A percentile compares a stretch with the other conserved stretches of the same genome.
Conservation (phyloP, 2,797 vertebrate genomes). For the Pseudomugil tenellus region DNA sequence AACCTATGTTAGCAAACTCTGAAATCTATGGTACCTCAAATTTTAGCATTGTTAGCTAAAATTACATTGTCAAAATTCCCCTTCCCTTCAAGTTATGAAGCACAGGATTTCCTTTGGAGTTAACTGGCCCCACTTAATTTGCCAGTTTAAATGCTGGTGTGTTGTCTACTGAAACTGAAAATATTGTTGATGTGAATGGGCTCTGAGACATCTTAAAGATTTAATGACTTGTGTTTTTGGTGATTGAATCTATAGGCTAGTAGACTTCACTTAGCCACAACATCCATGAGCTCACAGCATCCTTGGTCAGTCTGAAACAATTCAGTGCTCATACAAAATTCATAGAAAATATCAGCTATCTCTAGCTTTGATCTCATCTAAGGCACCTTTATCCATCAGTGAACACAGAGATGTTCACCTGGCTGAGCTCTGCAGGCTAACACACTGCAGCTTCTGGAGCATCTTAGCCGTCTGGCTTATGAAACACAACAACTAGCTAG, state of each 20-base stretch:
- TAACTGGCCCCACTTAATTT: neutral
- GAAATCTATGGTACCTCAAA: neutral
- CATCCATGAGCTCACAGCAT: neutral
- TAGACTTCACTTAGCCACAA: neutral
- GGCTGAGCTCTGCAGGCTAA: conserved; percentile 31
- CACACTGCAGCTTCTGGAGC: conserved; percentile 22
- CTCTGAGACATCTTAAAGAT: neutral
- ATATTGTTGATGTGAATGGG: neutral
- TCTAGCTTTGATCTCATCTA: neutral
- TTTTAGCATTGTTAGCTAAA: neutral
- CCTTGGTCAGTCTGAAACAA: neutral
- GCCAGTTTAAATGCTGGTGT: neutral
- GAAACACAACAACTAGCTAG: conserved; percentile 25
- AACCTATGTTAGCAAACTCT: neutral
- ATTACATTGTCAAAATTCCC: neutral
- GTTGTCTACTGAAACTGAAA: neutral
- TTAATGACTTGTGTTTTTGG: neutral
- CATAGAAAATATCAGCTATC: conserved; percentile 6
- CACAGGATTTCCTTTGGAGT: neutral
- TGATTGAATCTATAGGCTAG: neutral
- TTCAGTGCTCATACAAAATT: neutral
- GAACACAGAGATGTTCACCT: conserved; percentile 1
- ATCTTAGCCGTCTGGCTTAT: conserved; percentile 39
- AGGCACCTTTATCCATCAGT: conserved; percentile 15
- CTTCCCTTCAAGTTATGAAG: neutral